Evolutionary conservation across 2,113 vertebrate genomes (phyloP).

Genomic region (Promerops cafer): DNA sequence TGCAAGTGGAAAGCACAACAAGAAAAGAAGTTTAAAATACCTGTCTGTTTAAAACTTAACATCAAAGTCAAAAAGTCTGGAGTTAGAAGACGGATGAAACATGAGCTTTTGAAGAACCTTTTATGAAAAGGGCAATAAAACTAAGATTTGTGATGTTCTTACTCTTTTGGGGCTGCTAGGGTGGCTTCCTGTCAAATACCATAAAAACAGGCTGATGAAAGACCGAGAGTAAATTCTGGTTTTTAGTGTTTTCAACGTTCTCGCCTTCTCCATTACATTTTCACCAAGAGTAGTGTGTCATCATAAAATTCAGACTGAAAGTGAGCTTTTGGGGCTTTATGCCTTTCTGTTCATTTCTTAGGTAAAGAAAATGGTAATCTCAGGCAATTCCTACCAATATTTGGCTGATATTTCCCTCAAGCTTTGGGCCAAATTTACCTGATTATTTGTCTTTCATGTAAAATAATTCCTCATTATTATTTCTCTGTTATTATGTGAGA

Average conservation of each 20-base stretch:
- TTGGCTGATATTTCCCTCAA: background rate
- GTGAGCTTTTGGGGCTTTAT: background rate
- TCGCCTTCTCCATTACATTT: background rate
- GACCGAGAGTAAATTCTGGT: background rate
- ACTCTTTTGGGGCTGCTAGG: background rate
- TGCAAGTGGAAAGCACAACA: background rate
- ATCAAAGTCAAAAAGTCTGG: background rate
- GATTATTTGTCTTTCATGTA: background rate
- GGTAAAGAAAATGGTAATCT: background rate
- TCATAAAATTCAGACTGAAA: background rate
- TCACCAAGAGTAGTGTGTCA: background rate
- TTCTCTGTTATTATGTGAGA: background rate
- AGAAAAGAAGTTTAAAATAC: background rate
- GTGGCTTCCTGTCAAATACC: constrained; percentile 5
- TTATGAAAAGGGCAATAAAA: background rate
- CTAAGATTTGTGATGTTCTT: background rate
- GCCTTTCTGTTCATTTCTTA: background rate
- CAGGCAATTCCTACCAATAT: background rate
- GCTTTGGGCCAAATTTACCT: background rate
- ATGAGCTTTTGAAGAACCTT: background rate
- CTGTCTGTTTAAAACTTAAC: background rate
- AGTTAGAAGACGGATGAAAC: background rate
- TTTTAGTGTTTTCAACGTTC: background rate
- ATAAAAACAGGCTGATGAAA: background rate
- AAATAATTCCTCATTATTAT: background rate